These are phyloP conservation scores for Ramphastos sulfuratus DNA, from an alignment of 2,113 vertebrate species.

Conservation along the genomic window DNA sequence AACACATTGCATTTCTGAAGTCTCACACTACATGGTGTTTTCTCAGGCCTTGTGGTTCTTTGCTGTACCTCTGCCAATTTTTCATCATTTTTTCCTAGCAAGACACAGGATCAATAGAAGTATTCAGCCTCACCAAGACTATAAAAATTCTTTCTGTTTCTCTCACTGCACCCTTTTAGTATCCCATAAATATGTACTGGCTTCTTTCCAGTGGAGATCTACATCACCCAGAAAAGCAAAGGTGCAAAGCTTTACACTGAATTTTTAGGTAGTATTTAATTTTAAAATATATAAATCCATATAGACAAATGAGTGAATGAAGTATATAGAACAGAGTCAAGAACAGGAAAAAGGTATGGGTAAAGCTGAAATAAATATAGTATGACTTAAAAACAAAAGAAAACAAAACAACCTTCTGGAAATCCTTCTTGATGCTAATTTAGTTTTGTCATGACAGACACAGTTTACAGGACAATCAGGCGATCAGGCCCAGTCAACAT, in stretches of 20 bases:
- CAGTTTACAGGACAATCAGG: no score
- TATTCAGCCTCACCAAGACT: background rate
- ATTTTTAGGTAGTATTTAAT: background rate
- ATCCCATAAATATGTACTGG: background rate
- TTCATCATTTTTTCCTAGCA: background rate
- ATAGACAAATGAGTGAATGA: background rate
- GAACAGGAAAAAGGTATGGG: background rate
- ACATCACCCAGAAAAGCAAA: background rate
- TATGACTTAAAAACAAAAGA: background rate
- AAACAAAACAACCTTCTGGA: background rate
- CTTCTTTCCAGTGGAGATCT: background rate
- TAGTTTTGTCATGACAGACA: background rate
- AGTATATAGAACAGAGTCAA: background rate
- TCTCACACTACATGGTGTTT: background rate
- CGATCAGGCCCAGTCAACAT: no score
- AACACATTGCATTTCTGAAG: background rate
- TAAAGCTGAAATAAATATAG: background rate
- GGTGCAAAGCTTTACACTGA: background rate
- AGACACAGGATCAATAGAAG: background rate
- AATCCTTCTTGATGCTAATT: background rate
- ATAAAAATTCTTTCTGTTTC: conserved; percentile 5
- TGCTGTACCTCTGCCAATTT: background rate
- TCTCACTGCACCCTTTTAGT: background rate
- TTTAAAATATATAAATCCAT: background rate
- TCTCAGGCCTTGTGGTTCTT: background rate